These are phyloP conservation scores for Netelia virgata DNA, from an alignment of 2,888 invertebrate genomes.

Conservation along the genomic window DNA sequence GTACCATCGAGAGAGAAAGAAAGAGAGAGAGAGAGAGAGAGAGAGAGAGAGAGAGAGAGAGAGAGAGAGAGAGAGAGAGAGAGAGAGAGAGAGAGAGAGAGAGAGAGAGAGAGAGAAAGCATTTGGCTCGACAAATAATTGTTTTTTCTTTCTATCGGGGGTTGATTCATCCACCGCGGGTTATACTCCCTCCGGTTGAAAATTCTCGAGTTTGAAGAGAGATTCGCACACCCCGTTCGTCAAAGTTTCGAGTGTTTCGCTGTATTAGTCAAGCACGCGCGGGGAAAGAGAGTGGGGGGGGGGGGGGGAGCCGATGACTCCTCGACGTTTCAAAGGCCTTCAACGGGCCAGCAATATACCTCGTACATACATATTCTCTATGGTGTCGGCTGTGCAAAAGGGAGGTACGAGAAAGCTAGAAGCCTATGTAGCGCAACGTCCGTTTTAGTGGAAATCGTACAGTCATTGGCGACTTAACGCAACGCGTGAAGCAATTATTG, in stretches of 20 bases:
- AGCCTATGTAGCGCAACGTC: neutral
- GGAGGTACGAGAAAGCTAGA: neutral
- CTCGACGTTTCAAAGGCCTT: conserved; percentile 70
- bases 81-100: conserved; percentile 35
- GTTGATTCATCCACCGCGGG: conserved; percentile 14
- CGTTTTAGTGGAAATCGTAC: too few relatives aligned
- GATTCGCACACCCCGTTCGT: conserved; percentile 7
- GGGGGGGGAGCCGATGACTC: conserved; percentile 21
- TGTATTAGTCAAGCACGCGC: neutral
- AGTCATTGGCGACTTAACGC: too few relatives aligned
- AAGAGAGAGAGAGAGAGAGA: too few relatives aligned
- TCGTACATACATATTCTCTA: neutral
- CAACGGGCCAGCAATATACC: conserved; percentile 7
- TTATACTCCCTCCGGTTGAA: neutral
- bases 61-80: conserved; percentile 38
- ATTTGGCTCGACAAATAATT: conserved; percentile 63
- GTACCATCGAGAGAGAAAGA: conserved; percentile 42
- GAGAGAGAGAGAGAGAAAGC: conserved; percentile 1
- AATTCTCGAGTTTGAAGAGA: conserved; percentile 53
- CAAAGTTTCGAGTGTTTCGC: conserved; percentile 48
- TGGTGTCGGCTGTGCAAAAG: conserved; percentile 24
- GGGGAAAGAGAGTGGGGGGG: neutral
- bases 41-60: too few relatives aligned
- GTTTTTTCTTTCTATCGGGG: conserved; percentile 37
- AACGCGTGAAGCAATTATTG: neutral